Conservation (phyloP, 2,888 invertebrate genomes). For the Omphaloscelis lunosa region DNA sequence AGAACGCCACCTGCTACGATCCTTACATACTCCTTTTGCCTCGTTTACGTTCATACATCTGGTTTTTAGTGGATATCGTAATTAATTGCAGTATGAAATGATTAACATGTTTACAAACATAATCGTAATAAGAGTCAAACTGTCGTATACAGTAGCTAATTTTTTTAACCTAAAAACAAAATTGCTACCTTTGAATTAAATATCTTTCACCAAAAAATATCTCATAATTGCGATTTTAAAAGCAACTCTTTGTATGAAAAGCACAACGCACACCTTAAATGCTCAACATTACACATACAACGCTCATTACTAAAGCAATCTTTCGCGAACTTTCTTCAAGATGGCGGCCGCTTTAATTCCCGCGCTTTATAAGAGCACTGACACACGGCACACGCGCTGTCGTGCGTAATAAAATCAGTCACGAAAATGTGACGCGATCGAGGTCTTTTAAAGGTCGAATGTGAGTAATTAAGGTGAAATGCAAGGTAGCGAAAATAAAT, state of each 20-base stretch:
- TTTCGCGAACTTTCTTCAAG: conserved; percentile 78
- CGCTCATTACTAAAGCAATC: conserved; percentile 78
- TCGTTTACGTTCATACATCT: too few species aligned
- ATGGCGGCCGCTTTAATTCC: conserved; percentile 81
- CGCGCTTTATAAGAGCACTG: conserved; percentile 65
- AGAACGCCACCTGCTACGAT: too few species aligned
- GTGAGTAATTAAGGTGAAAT: conserved; percentile 55
- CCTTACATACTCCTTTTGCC: too few species aligned
- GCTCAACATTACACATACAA: conserved; percentile 69
- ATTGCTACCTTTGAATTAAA: not conserved
- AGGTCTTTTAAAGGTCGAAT: conserved; percentile 59
- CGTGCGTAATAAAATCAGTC: conserved; percentile 61
- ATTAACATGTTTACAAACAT: not conserved
- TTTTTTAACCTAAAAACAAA: not conserved
- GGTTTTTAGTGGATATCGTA: not conserved
- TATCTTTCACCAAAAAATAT: not conserved
- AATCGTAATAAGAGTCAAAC: not conserved
- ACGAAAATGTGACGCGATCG: conserved; percentile 52
- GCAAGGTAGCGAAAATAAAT: conserved; percentile 54
- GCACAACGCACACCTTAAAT: not conserved
- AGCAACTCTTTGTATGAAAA: conserved; percentile 21
- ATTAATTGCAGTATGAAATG: not conserved
- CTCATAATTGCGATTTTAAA: not conserved
- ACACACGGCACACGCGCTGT: conserved; percentile 47
- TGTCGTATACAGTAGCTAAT: not conserved